Evolutionary conservation across 2,113 vertebrate species (phyloP).

Genomic region (Phycodurus eques): DNA sequence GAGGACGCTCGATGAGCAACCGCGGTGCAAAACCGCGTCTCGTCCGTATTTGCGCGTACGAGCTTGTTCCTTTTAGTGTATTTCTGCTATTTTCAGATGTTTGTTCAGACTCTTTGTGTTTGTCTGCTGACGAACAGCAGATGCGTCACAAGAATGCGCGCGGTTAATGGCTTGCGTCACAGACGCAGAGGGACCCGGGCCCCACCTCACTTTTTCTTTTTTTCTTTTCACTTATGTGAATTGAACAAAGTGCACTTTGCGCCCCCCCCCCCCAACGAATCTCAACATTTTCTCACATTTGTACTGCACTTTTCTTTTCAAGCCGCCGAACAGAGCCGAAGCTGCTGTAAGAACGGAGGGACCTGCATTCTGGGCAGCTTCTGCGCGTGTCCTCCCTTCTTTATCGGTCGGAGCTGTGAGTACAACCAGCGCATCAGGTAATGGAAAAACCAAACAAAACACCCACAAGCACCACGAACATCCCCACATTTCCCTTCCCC

Average conservation of each 20-base stretch:
- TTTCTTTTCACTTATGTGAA: too few relatives aligned
- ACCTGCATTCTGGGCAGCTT: constrained; percentile 74
- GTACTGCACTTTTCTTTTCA: neutral
- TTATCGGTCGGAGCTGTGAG: constrained; percentile 69
- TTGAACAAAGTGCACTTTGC: neutral
- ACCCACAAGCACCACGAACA: neutral
- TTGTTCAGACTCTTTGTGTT: constrained; percentile 46
- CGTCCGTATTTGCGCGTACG: neutral
- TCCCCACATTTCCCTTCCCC: too few relatives aligned
- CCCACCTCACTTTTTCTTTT: neutral
- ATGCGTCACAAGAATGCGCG: constrained; percentile 48
- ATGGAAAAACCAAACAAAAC: neutral
- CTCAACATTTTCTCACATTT: neutral
- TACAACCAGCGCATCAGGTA: constrained; percentile 65
- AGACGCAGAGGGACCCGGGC: constrained; percentile 16
- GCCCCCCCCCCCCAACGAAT: too few relatives aligned
- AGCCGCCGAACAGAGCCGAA: constrained; percentile 72
- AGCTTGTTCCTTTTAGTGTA: constrained; percentile 33
- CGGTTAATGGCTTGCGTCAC: constrained; percentile 55
- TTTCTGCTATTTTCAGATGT: constrained; percentile 40
- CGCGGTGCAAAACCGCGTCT: neutral
- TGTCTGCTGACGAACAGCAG: constrained; percentile 53
- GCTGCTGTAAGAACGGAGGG: constrained; percentile 73
- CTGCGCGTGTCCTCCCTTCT: constrained; percentile 66
- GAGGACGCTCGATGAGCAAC: neutral